Evolutionary conservation across 2,113 vertebrate species (phyloP), one percentile per base, ranked within the genome.

Genomic region (Lipophrys pholis): DNA sequence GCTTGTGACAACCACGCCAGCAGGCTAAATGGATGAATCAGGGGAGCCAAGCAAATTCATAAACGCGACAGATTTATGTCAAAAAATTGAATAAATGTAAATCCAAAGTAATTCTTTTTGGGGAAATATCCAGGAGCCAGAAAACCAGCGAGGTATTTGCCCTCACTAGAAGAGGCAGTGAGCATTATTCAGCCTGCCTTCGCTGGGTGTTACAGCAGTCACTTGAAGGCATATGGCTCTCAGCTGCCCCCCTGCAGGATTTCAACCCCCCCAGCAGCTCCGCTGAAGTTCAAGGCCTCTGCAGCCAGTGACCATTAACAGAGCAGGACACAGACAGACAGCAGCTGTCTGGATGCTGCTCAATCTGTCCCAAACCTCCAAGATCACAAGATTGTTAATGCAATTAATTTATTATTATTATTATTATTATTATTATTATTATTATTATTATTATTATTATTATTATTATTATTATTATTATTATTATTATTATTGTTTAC

Each of bases 231-330:
- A 90, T 91, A 86, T 90, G 87, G 89, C 76, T 86, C 86, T 85
- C 73, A 87, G 73, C 69, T 73, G 80, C 54, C 79, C 75, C 74
- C 58, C 41, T 30, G 21, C 21, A 30, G 42, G 56, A 48, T 64
- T 59, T 72, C 43, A 74, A 76, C 82, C 58, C 76, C 78, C 82
- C 58, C 49, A 41, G 60, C 68, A 68, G 80, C 81, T 66, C 70
- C 67, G 75, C 62, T 91, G 87, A 93, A 94, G 93, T 93, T 93
- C 90, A 92, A 92, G 91, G 90, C 92, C 85, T 84, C 76, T 68
- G 77, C 76, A 61, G 83, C 78, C 69, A 80, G 68, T 81, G 87
- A 87, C 82, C 85, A 77, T 55, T 15, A 62, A 72, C 16, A 54
- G 45, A 64, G 6, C 65, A n/a, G 61, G 12, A 69, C 53, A 67